Conservation (phyloP, 1,140 invertebrate genomes). For the Pogonus chalceus region DNA sequence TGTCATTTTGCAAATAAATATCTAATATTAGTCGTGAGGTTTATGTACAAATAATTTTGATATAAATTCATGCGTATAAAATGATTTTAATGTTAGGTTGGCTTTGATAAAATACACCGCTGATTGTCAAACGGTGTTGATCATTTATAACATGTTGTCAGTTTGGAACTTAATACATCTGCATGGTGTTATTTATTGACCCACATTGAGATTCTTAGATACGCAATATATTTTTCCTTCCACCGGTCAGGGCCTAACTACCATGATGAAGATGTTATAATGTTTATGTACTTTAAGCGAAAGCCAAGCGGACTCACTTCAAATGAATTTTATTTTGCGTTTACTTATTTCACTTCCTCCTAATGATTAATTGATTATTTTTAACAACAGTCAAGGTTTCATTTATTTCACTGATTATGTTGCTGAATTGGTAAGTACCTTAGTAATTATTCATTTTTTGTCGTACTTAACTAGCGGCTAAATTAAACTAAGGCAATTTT, state of each 20-base stretch:
- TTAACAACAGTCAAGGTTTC: neutral
- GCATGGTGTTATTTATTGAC: neutral
- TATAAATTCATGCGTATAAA: neutral
- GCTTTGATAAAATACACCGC: neutral
- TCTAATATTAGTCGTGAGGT: neutral
- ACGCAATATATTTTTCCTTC: neutral
- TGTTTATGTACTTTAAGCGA: neutral
- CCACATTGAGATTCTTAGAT: neutral
- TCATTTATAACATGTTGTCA: neutral
- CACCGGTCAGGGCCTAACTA: neutral
- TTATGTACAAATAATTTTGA: neutral
- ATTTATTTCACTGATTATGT: too few species aligned
- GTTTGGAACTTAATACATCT: neutral
- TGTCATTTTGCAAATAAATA: neutral
- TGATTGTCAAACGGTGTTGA: conserved; percentile 1
- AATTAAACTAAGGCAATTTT: too few species aligned
- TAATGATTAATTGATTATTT: neutral
- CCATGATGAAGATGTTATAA: neutral
- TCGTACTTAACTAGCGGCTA: too few species aligned
- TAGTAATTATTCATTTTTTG: too few species aligned
- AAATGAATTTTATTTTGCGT: too few species aligned
- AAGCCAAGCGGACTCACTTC: too few species aligned
- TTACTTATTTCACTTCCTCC: too few species aligned
- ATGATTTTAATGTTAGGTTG: neutral
- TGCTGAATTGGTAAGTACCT: too few species aligned